Conservation (phyloP, 2,797 vertebrate genomes). For the Meda fulgida region DNA sequence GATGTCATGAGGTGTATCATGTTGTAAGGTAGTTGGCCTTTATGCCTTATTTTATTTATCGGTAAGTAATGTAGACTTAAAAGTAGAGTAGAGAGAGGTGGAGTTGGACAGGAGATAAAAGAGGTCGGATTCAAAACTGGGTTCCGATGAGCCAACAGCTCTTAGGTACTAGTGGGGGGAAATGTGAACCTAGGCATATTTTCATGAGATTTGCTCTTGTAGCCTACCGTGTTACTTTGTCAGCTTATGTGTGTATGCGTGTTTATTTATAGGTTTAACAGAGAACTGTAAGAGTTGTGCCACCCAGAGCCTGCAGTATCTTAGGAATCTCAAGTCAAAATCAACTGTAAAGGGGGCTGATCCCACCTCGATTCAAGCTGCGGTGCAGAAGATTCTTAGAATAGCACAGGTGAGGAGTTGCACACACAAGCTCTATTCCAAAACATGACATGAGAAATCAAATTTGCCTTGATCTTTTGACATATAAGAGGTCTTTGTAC, state of each 20-base stretch:
- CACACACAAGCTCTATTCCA: not conserved
- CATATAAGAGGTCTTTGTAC: not conserved
- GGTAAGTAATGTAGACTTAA: not conserved
- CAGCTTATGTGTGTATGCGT: not conserved
- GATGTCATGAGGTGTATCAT: not conserved
- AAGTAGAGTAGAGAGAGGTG: not conserved
- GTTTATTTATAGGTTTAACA: constrained; percentile 78
- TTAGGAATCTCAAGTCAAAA: constrained; percentile 83
- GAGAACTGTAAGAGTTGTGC: constrained; percentile 89
- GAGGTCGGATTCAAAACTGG: no score
- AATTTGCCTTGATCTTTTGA: not conserved
- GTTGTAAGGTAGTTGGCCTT: not conserved
- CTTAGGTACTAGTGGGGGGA: not conserved
- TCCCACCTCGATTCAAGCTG: constrained; percentile 72
- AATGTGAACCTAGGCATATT: not conserved
- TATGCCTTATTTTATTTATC: not conserved
- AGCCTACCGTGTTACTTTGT: not conserved
- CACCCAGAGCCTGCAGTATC: constrained; percentile 80
- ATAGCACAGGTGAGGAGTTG: constrained; percentile 85
- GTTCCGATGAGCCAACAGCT: not conserved
- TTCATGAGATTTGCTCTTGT: not conserved
- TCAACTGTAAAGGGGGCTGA: constrained; percentile 77
- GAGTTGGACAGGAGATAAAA: not conserved
- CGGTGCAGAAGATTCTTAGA: constrained; percentile 82
- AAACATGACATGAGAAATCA: not conserved